A percentile compares a stretch with the other conserved stretches of the same genome.
Conservation (phyloP, 1,140 invertebrate species). For the Panagrolaimus sp. region DNA sequence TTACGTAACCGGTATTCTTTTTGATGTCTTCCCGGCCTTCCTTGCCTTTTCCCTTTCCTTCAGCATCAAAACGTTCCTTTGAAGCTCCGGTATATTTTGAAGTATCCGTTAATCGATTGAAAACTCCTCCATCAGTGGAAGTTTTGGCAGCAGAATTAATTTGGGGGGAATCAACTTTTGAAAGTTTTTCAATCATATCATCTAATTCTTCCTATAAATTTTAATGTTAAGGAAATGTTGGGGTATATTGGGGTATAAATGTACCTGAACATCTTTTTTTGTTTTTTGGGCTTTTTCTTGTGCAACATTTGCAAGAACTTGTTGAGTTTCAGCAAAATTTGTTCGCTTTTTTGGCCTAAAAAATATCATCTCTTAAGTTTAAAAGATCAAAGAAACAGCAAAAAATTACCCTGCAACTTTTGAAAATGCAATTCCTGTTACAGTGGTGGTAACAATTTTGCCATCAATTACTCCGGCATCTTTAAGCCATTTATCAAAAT, state of each 20-base stretch:
- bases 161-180: conserved; percentile 47
- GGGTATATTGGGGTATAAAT: no score
- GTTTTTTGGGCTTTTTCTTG: conserved; percentile 44
- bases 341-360: conserved; percentile 57
- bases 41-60: conserved; percentile 63
- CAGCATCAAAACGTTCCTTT: conserved; percentile 63
- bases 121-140: conserved; percentile 47
- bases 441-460: conserved; percentile 76
- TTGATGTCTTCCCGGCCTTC: conserved; percentile 60
- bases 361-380: neutral
- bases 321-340: conserved; percentile 55
- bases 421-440: conserved; percentile 59
- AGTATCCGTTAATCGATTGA: conserved; percentile 57
- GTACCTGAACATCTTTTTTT: conserved; percentile 51
- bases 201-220: conserved; percentile 49
- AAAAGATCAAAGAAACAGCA: conserved; percentile 19
- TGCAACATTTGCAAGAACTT: conserved; percentile 52
- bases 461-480: conserved; percentile 84
- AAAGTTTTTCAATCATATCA: conserved; percentile 53
- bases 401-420: conserved; percentile 59
- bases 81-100: conserved; percentile 64
- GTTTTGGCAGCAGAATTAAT: conserved; percentile 53
- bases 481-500: conserved; percentile 87
- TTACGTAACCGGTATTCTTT: conserved; percentile 63
- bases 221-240: no score